Evolutionary conservation across 2,888 invertebrate genomes (phyloP), one percentile per base, ranked within the genome.

Genomic region (Aspidiotus destructor): DNA sequence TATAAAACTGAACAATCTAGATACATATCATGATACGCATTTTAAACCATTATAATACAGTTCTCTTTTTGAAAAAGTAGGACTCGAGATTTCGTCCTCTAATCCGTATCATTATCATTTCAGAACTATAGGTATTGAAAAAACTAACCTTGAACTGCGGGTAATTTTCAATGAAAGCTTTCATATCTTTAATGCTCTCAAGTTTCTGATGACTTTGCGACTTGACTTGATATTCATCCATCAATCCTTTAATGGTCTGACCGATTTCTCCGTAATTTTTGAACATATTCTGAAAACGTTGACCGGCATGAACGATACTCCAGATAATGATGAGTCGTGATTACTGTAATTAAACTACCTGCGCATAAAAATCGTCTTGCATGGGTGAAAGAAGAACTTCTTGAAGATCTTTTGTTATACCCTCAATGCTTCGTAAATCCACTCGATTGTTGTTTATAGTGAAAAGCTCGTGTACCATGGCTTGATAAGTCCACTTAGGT

Each of bases 221-320:
- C 78, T 95, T 94, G 74, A 85, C 86, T 79, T 97, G 96, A 79
- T 97, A 99, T 75, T 97, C 94, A 70, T 98, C 97, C 91, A 99
- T 98, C 68, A 99, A 80, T 28, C 88, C 85, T 79, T 98, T 97
- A 73, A 99, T 97, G 58, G 92, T 96, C 75, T 92, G 89, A 0
- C 97, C 98, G 75, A 99, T 97, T 81, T 99, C 98, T 54, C 99
- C 99, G 80, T 96, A 99, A 80, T 99, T 99, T 13, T 89, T 83
- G 77, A 92, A 95, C 77, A 95, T 84, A 78, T 97, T 98, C 86
- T 90, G 79, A 15, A 72, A 75, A 71, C 44, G 62, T 42, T 15
- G 11, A 48, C 42, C 41, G 52, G 52, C 55, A 11, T 41, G 41
- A 40, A 15, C 13, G 44, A 70, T 58, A 68, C 60, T 28, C 5